These are phyloP conservation scores for Chlorodrepanis virens DNA, from an alignment of 2,113 vertebrate genomes.

Conservation along the genomic window DNA sequence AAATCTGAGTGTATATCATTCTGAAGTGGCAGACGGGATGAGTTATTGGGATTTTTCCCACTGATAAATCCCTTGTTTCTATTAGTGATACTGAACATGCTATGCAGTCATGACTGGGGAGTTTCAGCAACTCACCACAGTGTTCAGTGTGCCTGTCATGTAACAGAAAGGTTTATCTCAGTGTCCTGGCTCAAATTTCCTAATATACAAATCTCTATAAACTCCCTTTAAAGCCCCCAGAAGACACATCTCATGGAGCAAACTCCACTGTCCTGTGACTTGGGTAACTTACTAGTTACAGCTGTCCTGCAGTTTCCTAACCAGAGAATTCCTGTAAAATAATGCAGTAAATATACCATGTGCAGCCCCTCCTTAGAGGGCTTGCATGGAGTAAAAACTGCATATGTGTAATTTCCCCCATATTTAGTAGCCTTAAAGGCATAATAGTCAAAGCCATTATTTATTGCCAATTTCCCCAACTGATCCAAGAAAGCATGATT, in stretches of 20 bases:
- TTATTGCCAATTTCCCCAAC: neutral
- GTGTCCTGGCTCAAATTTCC: neutral
- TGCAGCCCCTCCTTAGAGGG: neutral
- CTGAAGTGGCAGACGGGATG: neutral
- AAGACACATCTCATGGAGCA: neutral
- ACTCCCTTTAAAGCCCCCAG: neutral
- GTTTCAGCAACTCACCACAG: neutral
- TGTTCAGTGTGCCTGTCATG: neutral
- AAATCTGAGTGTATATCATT: neutral
- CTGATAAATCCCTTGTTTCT: slow-evolving; percentile 31
- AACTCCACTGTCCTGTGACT: neutral
- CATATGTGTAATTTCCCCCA: neutral
- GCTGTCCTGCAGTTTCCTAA: neutral
- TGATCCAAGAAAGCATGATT: neutral
- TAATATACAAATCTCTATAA: neutral
- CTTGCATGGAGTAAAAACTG: neutral
- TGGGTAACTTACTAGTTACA: neutral
- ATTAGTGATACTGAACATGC: neutral
- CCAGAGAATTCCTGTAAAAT: neutral
- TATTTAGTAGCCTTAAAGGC: neutral
- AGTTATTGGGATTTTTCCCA: neutral
- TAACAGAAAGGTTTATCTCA: neutral
- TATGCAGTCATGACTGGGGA: neutral
- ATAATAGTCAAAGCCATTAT: neutral
- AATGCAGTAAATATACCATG: neutral